Conservation (phyloP, 2,113 vertebrate species). For the Poecilia latipinna region DNA sequence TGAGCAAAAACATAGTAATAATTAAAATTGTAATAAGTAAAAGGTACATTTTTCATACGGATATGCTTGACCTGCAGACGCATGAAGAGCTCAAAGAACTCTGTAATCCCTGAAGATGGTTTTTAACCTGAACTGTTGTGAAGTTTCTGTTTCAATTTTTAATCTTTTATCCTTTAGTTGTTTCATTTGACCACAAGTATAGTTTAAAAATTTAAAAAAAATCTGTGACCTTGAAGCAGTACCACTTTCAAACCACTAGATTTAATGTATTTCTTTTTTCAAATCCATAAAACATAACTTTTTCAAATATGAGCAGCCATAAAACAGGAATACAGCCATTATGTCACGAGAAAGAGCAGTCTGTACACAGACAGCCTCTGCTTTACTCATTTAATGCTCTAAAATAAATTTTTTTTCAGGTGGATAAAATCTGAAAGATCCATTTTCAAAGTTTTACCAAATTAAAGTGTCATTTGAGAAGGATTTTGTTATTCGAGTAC, state of each 20-base stretch:
- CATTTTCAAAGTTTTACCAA: not conserved
- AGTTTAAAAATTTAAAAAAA: no score
- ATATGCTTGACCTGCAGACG: not conserved
- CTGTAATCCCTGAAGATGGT: not conserved
- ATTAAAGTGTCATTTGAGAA: not conserved
- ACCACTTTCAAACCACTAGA: no score
- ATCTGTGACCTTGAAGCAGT: no score
- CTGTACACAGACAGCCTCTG: conserved; percentile 7
- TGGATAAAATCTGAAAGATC: not conserved
- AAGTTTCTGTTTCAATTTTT: not conserved
- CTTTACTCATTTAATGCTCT: conserved; percentile 21
- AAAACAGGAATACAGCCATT: not conserved
- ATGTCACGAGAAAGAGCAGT: conserved; percentile 9
- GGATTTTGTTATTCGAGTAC: not conserved
- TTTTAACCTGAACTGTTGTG: not conserved
- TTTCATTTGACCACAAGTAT: no score
- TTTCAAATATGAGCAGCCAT: not conserved
- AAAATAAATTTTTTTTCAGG: not conserved
- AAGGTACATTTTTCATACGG: not conserved
- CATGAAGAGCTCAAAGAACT: not conserved
- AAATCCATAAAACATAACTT: conserved; percentile 25
- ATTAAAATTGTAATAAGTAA: not conserved
- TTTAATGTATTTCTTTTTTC: not conserved
- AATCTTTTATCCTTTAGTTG: no score
- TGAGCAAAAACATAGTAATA: conserved; percentile 12